Evolutionary conservation across 2,113 vertebrate genomes (phyloP).

Genomic region (Nipponia nippon): DNA sequence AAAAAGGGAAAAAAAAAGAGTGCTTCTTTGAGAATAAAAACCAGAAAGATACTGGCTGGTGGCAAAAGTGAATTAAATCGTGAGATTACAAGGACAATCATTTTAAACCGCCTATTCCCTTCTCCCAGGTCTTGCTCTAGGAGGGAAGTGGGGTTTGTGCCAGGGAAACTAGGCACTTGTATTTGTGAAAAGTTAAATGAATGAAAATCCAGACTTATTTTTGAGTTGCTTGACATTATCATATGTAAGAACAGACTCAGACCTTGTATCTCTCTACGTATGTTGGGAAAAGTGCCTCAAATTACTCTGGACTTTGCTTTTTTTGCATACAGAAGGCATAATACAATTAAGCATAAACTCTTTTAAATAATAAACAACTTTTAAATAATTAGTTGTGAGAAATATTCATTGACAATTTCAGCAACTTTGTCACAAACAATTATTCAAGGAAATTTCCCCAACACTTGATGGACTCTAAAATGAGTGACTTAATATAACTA

Average conservation of each 20-base stretch:
- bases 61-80: not conserved
- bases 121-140: not conserved
- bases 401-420: not conserved
- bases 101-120: not conserved
- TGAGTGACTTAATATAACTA: not conserved
- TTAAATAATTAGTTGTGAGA: not conserved
- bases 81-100: not conserved
- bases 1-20: not conserved
- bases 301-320: not conserved
- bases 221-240: not conserved
- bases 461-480: not conserved
- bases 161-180: not conserved
- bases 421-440: not conserved
- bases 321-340: not conserved
- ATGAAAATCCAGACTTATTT: not conserved
- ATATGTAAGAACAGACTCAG: not conserved
- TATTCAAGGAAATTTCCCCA: not conserved
- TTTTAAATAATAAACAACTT: not conserved
- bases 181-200: not conserved
- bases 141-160: not conserved
- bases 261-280: rapidly evolving
- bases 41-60: not conserved
- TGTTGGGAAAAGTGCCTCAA: not conserved
- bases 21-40: not conserved
- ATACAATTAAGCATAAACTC: not conserved